Percentiles rank a stretch among this genome's conserved stretches.
phyloP scores from a whole-genome alignment of 35 echinoderm and acorn worm species.

The Antedon bifida region DNA sequence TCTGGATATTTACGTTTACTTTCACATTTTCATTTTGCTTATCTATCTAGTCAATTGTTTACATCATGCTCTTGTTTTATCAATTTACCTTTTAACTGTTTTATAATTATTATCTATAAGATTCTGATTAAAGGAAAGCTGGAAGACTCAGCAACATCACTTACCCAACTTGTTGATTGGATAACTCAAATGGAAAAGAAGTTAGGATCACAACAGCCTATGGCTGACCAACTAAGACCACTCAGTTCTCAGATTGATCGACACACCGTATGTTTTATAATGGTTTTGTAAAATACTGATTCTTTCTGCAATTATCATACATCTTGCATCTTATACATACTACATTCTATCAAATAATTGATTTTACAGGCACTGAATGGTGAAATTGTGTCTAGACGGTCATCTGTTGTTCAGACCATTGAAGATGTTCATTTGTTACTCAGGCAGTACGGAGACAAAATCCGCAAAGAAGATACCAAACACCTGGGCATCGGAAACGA shows the following conservation, averaged over 20 bases:
- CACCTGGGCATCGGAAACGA: slow-evolving; percentile 28
- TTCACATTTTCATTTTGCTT: too few species aligned
- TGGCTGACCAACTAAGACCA: slow-evolving; percentile 74
- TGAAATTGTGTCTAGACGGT: slow-evolving; percentile 55
- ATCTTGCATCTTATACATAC: too few species aligned
- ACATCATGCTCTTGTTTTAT: too few species aligned
- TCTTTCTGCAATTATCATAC: too few species aligned
- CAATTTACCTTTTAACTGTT: too few species aligned
- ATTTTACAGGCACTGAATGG: slow-evolving; percentile 39
- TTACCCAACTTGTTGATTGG: slow-evolving; percentile 70
- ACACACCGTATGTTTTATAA: slow-evolving; percentile 48
- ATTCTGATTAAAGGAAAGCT: slow-evolving; percentile 36
- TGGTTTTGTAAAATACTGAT: too few species aligned
- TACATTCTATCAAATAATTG: too few species aligned
- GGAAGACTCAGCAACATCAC: slow-evolving; percentile 15
- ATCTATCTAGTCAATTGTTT: too few species aligned
- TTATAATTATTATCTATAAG: slow-evolving; percentile 9
- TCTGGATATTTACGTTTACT: too few species aligned
- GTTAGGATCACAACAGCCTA: slow-evolving; percentile 75
- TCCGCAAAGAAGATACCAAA: slow-evolving; percentile 26
- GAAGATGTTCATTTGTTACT: slow-evolving; percentile 56
- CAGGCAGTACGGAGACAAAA: slow-evolving; percentile 58
- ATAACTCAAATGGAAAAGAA: slow-evolving; percentile 78
- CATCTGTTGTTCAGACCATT: slow-evolving; percentile 46
- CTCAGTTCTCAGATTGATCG: slow-evolving; percentile 63